phyloP scores from a whole-genome alignment of 2,113 vertebrate genomes.

The Megalops atlanticus region DNA sequence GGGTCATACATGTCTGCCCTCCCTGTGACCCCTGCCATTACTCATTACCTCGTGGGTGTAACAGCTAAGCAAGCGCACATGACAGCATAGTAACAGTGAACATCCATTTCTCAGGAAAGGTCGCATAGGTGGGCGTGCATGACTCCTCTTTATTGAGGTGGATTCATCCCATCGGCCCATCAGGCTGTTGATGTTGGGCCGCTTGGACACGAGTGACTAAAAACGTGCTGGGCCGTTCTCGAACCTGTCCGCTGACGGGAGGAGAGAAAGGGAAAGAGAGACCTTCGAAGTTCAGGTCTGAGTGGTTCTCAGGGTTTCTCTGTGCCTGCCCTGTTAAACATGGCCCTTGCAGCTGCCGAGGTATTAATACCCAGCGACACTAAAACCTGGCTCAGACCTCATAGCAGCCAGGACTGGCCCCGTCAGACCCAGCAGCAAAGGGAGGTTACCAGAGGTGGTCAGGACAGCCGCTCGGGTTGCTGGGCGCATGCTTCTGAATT shows the following conservation, averaged over 20 bases:
- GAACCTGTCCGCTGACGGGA: not conserved
- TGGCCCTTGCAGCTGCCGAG: conserved; percentile 11
- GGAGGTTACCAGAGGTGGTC: not conserved
- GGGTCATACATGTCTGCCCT: not conserved
- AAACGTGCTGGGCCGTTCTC: not conserved
- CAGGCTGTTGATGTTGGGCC: not conserved
- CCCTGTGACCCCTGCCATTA: not conserved
- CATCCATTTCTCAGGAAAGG: not conserved
- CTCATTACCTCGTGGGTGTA: not conserved
- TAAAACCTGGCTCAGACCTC: conserved; percentile 17
- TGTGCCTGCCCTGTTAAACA: no score
- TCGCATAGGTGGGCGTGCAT: not conserved
- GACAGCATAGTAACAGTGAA: not conserved
- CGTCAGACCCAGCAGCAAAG: not conserved
- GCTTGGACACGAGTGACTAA: not conserved
- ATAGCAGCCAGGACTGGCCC: no score
- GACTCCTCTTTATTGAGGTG: not conserved
- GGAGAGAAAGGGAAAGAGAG: not conserved
- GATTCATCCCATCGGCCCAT: not conserved
- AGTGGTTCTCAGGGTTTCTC: no score
- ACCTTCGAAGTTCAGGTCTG: not conserved
- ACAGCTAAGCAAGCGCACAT: not conserved
- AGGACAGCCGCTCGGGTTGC: not conserved
- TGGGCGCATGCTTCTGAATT: not conserved
- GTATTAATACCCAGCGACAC: conserved; percentile 11